phyloP scores from a whole-genome alignment of 30 jellyfish, hydroid and myxozoan genomes.

The Rhopilema esculentum region DNA sequence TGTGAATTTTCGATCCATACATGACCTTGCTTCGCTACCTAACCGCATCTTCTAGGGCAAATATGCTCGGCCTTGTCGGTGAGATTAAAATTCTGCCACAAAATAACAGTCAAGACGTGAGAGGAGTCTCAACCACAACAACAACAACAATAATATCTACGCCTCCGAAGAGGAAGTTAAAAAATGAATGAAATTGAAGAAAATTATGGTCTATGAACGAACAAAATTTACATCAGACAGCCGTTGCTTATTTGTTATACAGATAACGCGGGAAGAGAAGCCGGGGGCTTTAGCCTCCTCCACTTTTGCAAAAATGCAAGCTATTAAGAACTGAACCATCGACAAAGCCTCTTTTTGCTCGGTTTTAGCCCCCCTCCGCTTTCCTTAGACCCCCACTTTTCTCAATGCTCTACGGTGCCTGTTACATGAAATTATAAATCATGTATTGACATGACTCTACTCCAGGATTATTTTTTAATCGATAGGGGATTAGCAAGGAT shows the following conservation, averaged over 20 bases:
- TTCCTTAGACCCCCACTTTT: no score
- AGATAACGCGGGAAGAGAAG: background rate
- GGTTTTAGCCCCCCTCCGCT: background rate
- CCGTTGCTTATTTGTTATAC: no score
- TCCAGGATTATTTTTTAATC: no score
- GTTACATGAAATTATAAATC: no score
- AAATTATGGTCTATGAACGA: background rate
- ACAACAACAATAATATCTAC: background rate
- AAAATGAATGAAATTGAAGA: background rate
- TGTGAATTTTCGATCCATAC: background rate
- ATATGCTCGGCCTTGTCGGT: background rate
- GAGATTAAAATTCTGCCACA: background rate
- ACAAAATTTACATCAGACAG: background rate
- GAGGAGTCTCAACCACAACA: background rate
- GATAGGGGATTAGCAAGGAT: no score
- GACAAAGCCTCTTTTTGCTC: background rate
- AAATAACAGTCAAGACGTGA: background rate
- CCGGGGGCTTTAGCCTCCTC: background rate
- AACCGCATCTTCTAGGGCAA: background rate
- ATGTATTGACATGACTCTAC: no score
- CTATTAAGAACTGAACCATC: background rate
- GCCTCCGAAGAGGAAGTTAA: background rate
- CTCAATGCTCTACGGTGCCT: no score
- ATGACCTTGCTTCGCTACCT: background rate
- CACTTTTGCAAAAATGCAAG: background rate